Base-by-base conservation (phyloP, 2,888 invertebrate species). In the Nephrotoma flavescens region DNA sequence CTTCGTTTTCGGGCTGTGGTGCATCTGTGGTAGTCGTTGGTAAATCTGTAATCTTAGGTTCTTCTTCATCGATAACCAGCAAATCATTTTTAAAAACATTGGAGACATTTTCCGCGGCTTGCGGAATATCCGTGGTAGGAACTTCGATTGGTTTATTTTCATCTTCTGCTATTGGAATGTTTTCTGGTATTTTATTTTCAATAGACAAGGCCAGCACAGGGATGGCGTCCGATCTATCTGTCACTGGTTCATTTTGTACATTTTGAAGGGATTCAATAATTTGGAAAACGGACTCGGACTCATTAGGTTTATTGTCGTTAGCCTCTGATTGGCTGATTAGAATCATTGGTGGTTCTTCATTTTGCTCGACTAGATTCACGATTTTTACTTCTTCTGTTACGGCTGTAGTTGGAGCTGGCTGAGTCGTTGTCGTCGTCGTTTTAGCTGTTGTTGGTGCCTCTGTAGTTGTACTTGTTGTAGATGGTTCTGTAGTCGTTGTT, bases 51-150 rank as follows among this genome's bases (percentile, higher is more conserved):
- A 90, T 87, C 4, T 90, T 88, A 0, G 90, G 90, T 4, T 90
- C 91, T 7, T 89, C 88, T 1, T 90, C 88, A 12, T 90, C 90
- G 0, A 89, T 90, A 86, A 88, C 89, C 0, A 90, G 88, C 44
- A 89, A 89, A 86, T 90, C 90, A 71, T 89, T 89, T 52, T 90
- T 89, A 3, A 90, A 88, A 11, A 89, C 89, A 86, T 89, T 88
- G 9, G 86, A 19, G 57, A 83, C 19, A 47, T 86, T 84, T 47
- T 83, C 15, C 0, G 71, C 2, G 31, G 71, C 71, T 71, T 71
- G 6, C 4, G 71, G 71, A 9, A 31, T 31, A 15, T 12, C 15
- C 4, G 57, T 84, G 0, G 11, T 57, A 5, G 86, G 52, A n/a
- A 85, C 6, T 44, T 86, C 83, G 4, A 42, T 19, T 7, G 42